Conservation (phyloP, 2,797 vertebrate genomes). For the Peromyscus eremicus region DNA sequence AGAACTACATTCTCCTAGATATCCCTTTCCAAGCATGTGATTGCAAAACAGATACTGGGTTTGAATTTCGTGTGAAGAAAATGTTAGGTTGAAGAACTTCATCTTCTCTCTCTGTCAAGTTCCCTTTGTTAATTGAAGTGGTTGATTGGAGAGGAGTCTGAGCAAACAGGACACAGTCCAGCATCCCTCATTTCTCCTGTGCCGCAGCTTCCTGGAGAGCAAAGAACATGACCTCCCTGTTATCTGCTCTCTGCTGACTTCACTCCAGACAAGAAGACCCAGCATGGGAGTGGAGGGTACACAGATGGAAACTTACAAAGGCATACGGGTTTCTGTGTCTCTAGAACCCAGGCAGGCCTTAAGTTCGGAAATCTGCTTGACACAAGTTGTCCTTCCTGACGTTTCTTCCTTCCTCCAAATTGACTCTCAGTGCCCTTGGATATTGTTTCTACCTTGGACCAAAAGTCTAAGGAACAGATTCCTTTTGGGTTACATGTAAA, state of each 20-base stretch:
- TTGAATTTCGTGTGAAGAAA: constrained; percentile 71
- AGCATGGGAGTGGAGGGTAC: neutral
- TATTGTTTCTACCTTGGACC: neutral
- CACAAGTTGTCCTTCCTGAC: neutral
- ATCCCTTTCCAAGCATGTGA: constrained; percentile 48
- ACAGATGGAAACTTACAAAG: neutral
- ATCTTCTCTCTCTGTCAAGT: constrained; percentile 27
- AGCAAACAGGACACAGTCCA: neutral
- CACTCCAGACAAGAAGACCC: neutral
- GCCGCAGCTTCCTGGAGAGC: neutral
- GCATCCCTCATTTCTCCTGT: neutral
- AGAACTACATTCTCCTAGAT: constrained; percentile 25
- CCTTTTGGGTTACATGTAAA: neutral
- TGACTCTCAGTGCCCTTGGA: neutral
- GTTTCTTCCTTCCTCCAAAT: neutral
- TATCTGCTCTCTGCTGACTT: neutral
- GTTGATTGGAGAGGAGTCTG: constrained; percentile 34
- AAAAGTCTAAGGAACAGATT: neutral
- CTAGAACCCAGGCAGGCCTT: neutral
- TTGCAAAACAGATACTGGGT: constrained; percentile 53
- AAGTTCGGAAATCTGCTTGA: neutral
- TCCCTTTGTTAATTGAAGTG: constrained; percentile 47
- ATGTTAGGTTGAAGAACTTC: constrained; percentile 60
- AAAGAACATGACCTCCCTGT: neutral
- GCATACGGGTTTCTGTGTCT: accelerated